phyloP scores from a whole-genome alignment of 2,113 vertebrate genomes.

The Aplodontia rufa region DNA sequence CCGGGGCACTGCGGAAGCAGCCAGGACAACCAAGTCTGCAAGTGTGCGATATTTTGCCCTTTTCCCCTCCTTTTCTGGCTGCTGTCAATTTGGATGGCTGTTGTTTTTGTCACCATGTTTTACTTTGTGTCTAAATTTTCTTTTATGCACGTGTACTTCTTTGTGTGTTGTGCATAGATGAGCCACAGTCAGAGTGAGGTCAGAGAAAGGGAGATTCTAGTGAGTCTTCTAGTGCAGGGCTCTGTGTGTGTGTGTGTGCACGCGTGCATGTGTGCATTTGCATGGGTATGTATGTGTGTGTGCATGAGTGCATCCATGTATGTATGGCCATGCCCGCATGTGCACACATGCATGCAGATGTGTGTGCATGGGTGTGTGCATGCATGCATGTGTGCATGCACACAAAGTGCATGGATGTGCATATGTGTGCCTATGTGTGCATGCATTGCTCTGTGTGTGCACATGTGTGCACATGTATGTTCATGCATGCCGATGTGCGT shows the following conservation, averaged over 20 bases:
- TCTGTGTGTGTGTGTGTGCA: rapidly evolving
- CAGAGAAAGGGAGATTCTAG: neutral
- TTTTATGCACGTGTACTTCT: neutral
- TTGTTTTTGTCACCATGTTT: neutral
- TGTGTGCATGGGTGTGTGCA: too few species aligned
- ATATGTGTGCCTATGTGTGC: too few species aligned
- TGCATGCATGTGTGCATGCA: too few species aligned
- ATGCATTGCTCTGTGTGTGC: too few species aligned
- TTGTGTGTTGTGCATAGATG: neutral
- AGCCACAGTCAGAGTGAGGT: neutral
- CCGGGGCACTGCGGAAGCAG: neutral
- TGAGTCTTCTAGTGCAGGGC: neutral
- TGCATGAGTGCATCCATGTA: too few species aligned
- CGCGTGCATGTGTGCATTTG: too few species aligned
- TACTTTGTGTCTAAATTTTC: neutral
- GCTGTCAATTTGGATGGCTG: neutral
- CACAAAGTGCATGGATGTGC: too few species aligned
- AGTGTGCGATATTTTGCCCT: neutral
- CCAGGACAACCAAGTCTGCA: neutral
- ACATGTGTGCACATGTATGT: too few species aligned
- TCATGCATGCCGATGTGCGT: too few species aligned
- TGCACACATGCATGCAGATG: too few species aligned
- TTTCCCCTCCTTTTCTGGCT: neutral
- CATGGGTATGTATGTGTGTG: neutral
- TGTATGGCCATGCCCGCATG: too few species aligned